A percentile compares a stretch with the other conserved stretches of the same genome.
Evolutionary conservation across 2,113 vertebrate genomes (phyloP).

Genomic region (Sinocyclocheilus maitianheensis): DNA sequence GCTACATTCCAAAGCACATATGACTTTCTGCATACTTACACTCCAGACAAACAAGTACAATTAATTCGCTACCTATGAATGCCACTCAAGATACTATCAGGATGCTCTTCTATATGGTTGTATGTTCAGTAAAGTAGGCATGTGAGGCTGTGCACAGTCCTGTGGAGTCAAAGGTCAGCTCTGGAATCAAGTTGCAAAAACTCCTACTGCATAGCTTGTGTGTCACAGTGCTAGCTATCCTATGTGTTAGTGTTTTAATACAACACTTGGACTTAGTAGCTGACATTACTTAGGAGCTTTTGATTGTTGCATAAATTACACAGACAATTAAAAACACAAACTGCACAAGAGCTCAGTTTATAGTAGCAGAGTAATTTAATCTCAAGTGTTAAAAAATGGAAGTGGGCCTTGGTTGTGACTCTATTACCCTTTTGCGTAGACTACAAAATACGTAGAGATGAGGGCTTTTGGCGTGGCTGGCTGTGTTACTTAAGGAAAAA

Average conservation of each 20-base stretch:
- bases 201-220: not conserved
- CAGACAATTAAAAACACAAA: not conserved
- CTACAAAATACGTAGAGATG: not conserved
- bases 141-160: not conserved
- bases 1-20: not conserved
- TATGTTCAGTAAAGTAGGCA: not conserved
- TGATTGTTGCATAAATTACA: not conserved
- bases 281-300: not conserved
- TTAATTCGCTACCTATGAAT: not conserved
- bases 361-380: not conserved
- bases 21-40: not conserved
- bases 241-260: not conserved
- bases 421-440: not conserved
- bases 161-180: not conserved
- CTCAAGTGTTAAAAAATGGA: not conserved
- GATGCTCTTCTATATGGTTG: not conserved
- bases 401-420: not conserved
- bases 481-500: not conserved
- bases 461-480: not conserved
- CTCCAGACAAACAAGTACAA: not conserved
- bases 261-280: not conserved
- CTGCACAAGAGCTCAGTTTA: not conserved
- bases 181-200: constrained; percentile 13
- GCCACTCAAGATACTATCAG: not conserved
- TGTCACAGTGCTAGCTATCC: not conserved